Base-by-base conservation (phyloP, 2,888 invertebrate genomes). In the Xestoiulus laeticollis region DNA sequence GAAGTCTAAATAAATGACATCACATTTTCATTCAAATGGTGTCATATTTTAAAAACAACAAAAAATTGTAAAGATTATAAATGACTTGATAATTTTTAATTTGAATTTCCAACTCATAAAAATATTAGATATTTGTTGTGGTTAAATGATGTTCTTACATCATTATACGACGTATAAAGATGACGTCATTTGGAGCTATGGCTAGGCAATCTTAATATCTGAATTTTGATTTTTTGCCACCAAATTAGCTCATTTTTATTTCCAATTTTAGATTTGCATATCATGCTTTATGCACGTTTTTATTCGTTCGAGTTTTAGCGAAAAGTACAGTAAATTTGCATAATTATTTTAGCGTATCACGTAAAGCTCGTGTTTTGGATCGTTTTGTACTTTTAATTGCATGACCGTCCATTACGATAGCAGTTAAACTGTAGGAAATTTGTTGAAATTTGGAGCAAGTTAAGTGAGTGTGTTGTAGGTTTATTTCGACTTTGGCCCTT, bases 341-440 rank as follows among this genome's bases (percentile, higher is more conserved):
- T 38, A 38, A 38, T 38, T 19, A 53, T 19, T 53, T 53, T 53
- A 53, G 16, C 19, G 4, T 19, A 53, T 16, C 19, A 19, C 16
- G n/a, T 53, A 53, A 53, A 53, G 53, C 53, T 53, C 53, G 19
- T 19, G 53, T 53, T 53, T 53, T 19, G n/a, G 53, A 16, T 53
- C 53, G 53, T 53, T 53, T 53, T 53, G 68, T 22, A 26, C 22
- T 68, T 68, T 68, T 68, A 68, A 68, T 68, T 26, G 68, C 68
- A 26, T 68, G 22, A 68, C 68, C n/a, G 22, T 68, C 1, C 68
- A 68, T 68, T 68, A 68, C 22, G 68, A 68, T 26, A 22, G 68
- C 22, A 68, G 68, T 68, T 68, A 68, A 68, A 68, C 22, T 68
- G 68, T 26, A 26, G 22, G 68, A 68, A 68, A 68, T 68, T 68